These are phyloP conservation scores for Progne subis DNA, from an alignment of 2,113 vertebrate species.

Conservation along the genomic window DNA sequence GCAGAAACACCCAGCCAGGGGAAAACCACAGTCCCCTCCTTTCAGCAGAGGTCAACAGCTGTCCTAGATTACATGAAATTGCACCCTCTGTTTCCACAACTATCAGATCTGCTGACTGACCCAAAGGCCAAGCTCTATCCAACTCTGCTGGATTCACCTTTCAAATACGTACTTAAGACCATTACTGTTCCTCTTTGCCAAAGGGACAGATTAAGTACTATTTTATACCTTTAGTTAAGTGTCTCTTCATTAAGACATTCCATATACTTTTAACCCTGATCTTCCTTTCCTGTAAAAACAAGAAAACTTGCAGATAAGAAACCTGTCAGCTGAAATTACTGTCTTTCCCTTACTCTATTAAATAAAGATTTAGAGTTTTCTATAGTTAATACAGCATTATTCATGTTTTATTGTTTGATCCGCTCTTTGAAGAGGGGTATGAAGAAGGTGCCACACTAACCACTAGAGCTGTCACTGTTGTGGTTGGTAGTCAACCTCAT, in stretches of 20 bases:
- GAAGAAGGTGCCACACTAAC: neutral
- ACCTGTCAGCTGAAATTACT: neutral
- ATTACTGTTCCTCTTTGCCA: neutral
- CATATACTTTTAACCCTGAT: neutral
- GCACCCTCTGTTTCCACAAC: neutral
- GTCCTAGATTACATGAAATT: neutral
- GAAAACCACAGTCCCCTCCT: neutral
- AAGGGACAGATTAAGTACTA: neutral
- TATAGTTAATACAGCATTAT: neutral
- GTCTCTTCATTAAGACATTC: neutral
- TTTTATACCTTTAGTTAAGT: neutral
- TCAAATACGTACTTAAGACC: neutral
- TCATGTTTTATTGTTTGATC: neutral
- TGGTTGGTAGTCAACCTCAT: neutral
- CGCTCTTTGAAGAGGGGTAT: neutral
- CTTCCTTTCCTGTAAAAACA: neutral
- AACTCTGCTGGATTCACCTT: neutral
- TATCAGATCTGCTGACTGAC: neutral
- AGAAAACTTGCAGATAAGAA: neutral
- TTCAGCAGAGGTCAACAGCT: neutral
- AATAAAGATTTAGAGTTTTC: neutral
- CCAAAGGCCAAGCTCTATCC: neutral
- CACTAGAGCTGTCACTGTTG: neutral
- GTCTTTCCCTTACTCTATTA: neutral
- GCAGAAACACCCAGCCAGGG: neutral